Conservation (phyloP, 2,888 invertebrate species). For the Anthophora plumipes region DNA sequence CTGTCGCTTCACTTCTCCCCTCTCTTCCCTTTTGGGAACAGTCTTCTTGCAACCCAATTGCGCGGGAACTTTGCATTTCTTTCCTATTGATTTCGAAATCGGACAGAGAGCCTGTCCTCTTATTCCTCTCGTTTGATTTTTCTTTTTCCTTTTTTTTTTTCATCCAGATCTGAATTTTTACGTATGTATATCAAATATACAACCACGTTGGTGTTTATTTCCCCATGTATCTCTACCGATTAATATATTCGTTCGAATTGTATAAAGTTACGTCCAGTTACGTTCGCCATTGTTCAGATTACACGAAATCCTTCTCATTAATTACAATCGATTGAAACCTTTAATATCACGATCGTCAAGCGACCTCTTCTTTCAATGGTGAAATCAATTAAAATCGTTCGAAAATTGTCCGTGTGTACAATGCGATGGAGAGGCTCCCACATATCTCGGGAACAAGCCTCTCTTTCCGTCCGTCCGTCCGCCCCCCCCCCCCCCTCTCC, state of each 20-base stretch:
- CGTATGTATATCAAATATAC: no score
- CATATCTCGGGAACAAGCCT: constrained; percentile 67
- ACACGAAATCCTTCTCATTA: constrained; percentile 10
- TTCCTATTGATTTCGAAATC: constrained; percentile 80
- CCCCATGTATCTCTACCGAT: not conserved
- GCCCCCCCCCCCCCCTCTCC: not conserved
- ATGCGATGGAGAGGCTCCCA: constrained; percentile 74
- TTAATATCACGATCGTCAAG: constrained; percentile 8
- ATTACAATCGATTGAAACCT: not conserved
- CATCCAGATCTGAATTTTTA: no score
- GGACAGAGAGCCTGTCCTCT: constrained; percentile 51
- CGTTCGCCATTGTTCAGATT: not conserved
- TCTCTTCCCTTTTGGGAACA: constrained; percentile 49
- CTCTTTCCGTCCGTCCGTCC: constrained; percentile 22
- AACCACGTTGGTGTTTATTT: no score
- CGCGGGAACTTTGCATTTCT: constrained; percentile 72
- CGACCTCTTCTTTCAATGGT: constrained; percentile 43
- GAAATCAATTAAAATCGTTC: constrained; percentile 75
- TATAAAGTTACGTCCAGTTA: not conserved
- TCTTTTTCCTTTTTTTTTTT: no score
- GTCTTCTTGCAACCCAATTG: constrained; percentile 60
- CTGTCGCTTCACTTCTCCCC: constrained; percentile 29
- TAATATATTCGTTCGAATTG: not conserved
- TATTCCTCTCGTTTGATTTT: not conserved
- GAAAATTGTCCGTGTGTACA: constrained; percentile 75